Evolutionary conservation across 2,113 vertebrate species (phyloP).

Genomic region (Gobio gobio): DNA sequence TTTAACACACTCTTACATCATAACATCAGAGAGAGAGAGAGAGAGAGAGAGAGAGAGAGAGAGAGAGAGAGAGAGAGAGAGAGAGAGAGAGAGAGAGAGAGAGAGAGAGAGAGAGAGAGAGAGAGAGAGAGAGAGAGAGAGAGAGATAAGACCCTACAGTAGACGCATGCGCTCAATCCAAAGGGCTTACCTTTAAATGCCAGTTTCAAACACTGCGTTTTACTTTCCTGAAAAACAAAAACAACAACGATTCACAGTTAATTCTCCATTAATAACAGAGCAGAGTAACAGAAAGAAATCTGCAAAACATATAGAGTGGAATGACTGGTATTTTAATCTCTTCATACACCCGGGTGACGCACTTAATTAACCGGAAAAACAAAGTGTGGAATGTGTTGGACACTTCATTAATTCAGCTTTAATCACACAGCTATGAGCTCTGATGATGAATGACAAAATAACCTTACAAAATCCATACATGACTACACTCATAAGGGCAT

Average conservation of each 20-base stretch:
- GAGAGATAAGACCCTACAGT: background rate
- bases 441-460: too few species aligned
- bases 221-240: constrained; percentile 87
- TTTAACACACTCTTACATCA: background rate
- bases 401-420: too few species aligned
- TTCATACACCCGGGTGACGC: too few species aligned
- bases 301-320: background rate
- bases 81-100: background rate
- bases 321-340: background rate
- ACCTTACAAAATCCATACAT: too few species aligned
- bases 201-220: constrained; percentile 96
- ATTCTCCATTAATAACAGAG: background rate
- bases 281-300: background rate
- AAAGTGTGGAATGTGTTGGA: too few species aligned
- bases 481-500: too few species aligned
- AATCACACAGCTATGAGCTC: too few species aligned
- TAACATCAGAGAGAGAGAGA: background rate
- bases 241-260: constrained; percentile 39
- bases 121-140: background rate
- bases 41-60: background rate
- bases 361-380: too few species aligned
- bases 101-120: background rate
- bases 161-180: background rate
- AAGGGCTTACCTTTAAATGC: constrained; percentile 90
- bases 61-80: background rate